Evolutionary conservation across 92 coral and sea anemone species (phyloP), one percentile per base, ranked within the genome.

Genomic region (Palythoa caribaeorum): DNA sequence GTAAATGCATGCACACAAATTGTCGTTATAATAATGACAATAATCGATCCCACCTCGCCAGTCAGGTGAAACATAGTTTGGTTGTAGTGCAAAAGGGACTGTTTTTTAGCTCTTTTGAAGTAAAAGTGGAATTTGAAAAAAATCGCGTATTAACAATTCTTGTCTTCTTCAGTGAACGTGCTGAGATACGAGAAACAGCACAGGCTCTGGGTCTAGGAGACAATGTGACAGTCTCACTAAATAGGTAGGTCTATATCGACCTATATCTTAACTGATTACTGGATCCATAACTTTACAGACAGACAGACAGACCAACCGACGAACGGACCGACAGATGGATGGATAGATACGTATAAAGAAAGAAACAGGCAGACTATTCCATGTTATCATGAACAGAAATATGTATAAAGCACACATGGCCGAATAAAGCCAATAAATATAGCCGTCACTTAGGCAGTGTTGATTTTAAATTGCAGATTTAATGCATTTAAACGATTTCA

Each of bases 121-220:
- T 68, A 68, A 68, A 68, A 37, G 21, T n/a, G 73, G 73, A 68
- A 68, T 68, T 68, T 68, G 73, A 68, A 68, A 68, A 68, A 68
- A 68, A 68, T n/a, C 73, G 17, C 37, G 1, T 68, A 68, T 68
- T 68, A 68, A 68, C 73, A 68, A 68, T 68, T 68, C 37, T 70
- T 70, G 75, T 70, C 14, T 70, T 70, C 50, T 71, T 76, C 14
- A 90, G 90, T 73, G 93, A 86, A 90, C 90, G 90, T 44, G 87
- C 87, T 17, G 93, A 90, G 9, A 87, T 90, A 86, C 57, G 87
- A 15, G 44, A 90, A 38, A 90, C 87, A 44, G 93, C 87, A 13
- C 76, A 90, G 50, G 60, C 55, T 59, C 90, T 90, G 35, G 90
- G 93, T 38, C 80, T 90, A n/a, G 93, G 93, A 8, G 90, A 72